Evolutionary conservation across 35 echinoderm and acorn worm species (phyloP).

Genomic region (Amphiura filiformis): DNA sequence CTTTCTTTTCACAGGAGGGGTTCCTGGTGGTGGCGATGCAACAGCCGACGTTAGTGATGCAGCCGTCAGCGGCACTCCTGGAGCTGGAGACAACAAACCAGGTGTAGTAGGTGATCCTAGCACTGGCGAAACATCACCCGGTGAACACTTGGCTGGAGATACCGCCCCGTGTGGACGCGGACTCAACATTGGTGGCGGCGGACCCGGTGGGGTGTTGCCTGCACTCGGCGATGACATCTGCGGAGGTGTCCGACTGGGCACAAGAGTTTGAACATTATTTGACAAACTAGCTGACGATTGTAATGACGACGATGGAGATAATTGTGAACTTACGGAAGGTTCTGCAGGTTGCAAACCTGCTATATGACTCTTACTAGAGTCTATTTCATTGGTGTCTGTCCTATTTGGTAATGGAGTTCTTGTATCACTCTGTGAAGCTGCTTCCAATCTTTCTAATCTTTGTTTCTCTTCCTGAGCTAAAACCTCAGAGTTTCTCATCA

Average conservation of each 20-base stretch:
- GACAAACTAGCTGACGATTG: too few species aligned
- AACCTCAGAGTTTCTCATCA: background rate
- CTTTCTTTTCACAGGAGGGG: slow-evolving; percentile 24
- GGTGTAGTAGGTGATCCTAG: background rate
- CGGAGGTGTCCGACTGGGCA: background rate
- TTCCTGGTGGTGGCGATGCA: slow-evolving; percentile 22
- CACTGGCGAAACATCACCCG: background rate
- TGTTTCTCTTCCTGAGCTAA: background rate
- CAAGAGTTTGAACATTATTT: background rate
- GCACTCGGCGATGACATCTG: background rate
- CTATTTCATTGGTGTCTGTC: background rate
- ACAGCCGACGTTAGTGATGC: background rate
- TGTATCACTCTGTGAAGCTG: background rate
- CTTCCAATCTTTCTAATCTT: background rate
- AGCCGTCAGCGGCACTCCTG: background rate
- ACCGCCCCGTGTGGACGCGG: background rate
- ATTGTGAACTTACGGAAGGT: background rate
- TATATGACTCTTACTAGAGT: background rate
- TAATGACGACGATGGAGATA: background rate
- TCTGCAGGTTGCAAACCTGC: background rate
- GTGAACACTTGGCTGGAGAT: background rate
- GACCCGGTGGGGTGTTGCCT: background rate
- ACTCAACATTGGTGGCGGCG: background rate
- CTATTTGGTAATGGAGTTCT: slow-evolving; percentile 7
- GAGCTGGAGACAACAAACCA: slow-evolving; percentile 1